These are phyloP conservation scores for Trichoplusia ni DNA, from an alignment of 1,140 invertebrate genomes.

Conservation along the genomic window DNA sequence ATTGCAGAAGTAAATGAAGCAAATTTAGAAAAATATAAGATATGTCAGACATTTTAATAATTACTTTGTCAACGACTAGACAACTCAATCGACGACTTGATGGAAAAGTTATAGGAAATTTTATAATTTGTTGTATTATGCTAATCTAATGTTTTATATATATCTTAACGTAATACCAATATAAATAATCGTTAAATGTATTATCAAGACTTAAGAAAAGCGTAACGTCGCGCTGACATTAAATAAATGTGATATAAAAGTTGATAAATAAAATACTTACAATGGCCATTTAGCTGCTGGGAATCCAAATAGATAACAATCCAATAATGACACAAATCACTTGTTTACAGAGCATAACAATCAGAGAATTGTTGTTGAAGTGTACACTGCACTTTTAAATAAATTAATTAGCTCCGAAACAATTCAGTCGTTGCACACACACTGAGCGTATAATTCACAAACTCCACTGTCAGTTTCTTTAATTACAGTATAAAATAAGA, in stretches of 20 bases:
- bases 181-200: too few species aligned
- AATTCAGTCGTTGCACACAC: constrained; percentile 53
- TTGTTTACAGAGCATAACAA: constrained; percentile 60
- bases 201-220: not conserved
- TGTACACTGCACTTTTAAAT: constrained; percentile 64
- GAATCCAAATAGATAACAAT: constrained; percentile 66
- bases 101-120: too few species aligned
- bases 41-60: too few species aligned
- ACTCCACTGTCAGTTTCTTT: constrained; percentile 61
- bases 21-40: too few species aligned
- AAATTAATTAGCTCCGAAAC: constrained; percentile 46
- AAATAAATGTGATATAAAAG: not conserved
- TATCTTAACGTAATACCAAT: too few species aligned
- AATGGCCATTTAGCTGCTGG: constrained; percentile 59
- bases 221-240: not conserved
- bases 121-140: too few species aligned
- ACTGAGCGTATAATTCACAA: constrained; percentile 47
- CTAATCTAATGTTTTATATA: too few species aligned
- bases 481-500: constrained; percentile 66
- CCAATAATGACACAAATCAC: constrained; percentile 71
- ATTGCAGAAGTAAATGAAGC: too few species aligned
- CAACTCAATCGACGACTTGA: too few species aligned
- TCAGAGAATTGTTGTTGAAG: constrained; percentile 46
- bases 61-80: too few species aligned
- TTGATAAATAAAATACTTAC: constrained; percentile 56